Percentiles rank a stretch among this genome's conserved stretches.
These are phyloP conservation scores for Ficedula albicollis DNA, from an alignment of 2,797 vertebrate genomes.

Conservation along the genomic window DNA sequence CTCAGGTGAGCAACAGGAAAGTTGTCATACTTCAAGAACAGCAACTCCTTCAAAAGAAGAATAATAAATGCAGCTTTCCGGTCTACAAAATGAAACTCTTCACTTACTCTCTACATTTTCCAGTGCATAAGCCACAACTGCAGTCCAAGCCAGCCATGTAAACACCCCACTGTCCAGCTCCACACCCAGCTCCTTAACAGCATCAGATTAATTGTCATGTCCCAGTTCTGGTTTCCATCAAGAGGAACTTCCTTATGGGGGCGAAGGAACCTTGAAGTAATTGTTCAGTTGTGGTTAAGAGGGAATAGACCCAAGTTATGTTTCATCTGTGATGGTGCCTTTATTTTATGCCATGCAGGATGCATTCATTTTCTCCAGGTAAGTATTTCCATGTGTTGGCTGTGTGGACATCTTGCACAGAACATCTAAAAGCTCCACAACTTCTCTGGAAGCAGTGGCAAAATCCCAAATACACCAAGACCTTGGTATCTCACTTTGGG, in stretches of 20 bases:
- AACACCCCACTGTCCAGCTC: not conserved
- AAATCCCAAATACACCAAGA: not conserved
- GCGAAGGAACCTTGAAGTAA: not conserved
- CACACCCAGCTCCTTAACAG: not conserved
- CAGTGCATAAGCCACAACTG: accelerated
- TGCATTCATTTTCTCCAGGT: not conserved
- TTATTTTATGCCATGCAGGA: not conserved
- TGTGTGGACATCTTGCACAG: not conserved
- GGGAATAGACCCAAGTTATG: not conserved
- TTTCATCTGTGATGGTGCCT: not conserved
- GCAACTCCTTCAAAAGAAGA: not conserved
- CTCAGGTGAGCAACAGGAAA: not conserved
- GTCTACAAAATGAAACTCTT: not conserved
- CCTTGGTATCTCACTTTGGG: accelerated
- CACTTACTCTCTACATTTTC: not conserved
- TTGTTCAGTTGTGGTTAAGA: not conserved
- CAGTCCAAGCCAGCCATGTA: not conserved
- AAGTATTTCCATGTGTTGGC: not conserved
- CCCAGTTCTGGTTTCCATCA: not conserved
- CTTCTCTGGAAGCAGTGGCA: not conserved
- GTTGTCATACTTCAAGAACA: not conserved
- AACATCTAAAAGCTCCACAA: not conserved
- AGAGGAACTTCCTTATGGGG: not conserved
- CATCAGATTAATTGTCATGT: not conserved
- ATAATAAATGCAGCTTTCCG: not conserved